Conservation (phyloP, 2,113 vertebrate genomes). For the Muntiacus muntjak region DNA sequence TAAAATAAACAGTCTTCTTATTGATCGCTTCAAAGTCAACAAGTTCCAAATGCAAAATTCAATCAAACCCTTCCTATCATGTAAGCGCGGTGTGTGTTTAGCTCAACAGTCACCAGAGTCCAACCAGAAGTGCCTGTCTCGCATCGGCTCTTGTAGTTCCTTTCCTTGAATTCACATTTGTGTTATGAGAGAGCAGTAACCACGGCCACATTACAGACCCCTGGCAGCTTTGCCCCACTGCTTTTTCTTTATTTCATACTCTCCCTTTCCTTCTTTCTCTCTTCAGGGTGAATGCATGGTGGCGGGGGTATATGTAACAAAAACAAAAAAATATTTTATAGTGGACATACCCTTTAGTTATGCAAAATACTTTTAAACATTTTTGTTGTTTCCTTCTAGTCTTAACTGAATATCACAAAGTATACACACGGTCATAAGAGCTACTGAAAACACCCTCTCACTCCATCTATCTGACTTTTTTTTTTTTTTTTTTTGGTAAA, state of each 20-base stretch:
- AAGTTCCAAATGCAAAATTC: conserved; percentile 86
- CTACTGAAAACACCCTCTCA: conserved; percentile 76
- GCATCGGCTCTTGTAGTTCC: conserved; percentile 67
- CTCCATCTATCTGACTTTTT: conserved; percentile 79
- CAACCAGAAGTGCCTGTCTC: conserved; percentile 70
- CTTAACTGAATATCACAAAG: conserved; percentile 76
- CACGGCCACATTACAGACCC: conserved; percentile 66
- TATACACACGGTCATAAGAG: conserved; percentile 70
- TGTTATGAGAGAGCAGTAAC: conserved; percentile 75
- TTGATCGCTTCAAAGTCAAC: conserved; percentile 87
- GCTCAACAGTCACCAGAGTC: conserved; percentile 77
- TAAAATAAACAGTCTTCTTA: conserved; percentile 88
- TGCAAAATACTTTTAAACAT: conserved; percentile 72
- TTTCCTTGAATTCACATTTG: conserved; percentile 75
- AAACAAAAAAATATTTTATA: conserved; percentile 63
- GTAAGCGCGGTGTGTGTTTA: conserved; percentile 71
- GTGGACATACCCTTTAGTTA: conserved; percentile 67
- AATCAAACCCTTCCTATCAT: conserved; percentile 78
- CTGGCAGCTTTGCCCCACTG: conserved; percentile 63
- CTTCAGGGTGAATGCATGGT: conserved; percentile 2
- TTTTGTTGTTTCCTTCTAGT: conserved; percentile 62
- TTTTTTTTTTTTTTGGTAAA: conserved; percentile 60
- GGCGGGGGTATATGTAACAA: not conserved
- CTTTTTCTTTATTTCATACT: conserved; percentile 61
- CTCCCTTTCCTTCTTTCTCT: conserved; percentile 57